Conservation (phyloP, 2,797 vertebrate genomes). For the Pyrrhura leucotis region DNA sequence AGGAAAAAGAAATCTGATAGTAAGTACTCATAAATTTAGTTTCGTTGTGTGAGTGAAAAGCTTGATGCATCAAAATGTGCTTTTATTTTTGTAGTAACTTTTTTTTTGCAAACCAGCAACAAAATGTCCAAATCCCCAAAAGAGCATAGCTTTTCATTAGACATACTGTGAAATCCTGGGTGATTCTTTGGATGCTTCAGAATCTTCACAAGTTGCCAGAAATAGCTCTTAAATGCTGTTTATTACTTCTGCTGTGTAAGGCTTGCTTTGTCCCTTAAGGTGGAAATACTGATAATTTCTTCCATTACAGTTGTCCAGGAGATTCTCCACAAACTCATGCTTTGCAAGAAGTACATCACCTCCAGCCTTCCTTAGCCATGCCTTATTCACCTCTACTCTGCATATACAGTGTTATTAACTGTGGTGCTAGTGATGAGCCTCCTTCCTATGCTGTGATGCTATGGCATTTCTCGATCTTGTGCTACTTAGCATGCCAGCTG, state of each 20-base stretch:
- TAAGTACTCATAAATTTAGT: not conserved
- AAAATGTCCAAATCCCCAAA: not conserved
- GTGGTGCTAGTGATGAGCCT: not conserved
- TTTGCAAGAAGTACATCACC: not conserved
- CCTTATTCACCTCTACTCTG: not conserved
- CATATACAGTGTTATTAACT: not conserved
- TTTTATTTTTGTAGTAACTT: not conserved
- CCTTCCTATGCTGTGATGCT: not conserved
- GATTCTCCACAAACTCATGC: not conserved
- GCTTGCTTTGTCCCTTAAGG: not conserved
- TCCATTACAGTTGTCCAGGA: not conserved
- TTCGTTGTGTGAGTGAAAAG: not conserved
- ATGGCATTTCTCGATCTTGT: fast-evolving
- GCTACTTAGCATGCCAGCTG: not conserved
- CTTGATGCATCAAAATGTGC: not conserved
- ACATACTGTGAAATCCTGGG: not conserved
- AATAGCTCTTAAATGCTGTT: not conserved
- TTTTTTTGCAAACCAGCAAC: fast-evolving
- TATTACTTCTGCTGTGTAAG: not conserved
- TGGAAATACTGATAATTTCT: not conserved
- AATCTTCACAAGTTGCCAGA: not conserved
- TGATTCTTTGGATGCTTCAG: not conserved
- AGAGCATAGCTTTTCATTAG: not conserved
- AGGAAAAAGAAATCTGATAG: not conserved
- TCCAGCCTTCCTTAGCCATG: not conserved